Conservation (phyloP, 2,888 invertebrate species). For the Iselma pallidipennis region DNA sequence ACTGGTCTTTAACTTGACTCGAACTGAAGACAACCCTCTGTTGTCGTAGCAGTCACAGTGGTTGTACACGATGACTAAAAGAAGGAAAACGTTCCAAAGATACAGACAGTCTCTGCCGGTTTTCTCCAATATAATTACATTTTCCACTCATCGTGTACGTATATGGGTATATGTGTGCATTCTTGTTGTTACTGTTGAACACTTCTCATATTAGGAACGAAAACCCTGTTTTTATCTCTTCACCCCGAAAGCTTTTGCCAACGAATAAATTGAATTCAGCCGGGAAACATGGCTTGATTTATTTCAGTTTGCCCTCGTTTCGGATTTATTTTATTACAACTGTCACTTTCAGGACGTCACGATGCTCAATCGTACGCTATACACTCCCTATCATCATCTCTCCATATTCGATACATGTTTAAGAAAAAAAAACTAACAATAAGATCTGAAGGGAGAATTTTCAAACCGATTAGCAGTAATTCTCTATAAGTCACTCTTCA, state of each 20-base stretch:
- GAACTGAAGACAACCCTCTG: neutral
- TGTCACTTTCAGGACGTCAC: conserved; percentile 9
- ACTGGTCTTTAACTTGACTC: neutral
- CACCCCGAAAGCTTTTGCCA: conserved; percentile 13
- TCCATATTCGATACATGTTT: too few species aligned
- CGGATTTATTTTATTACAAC: conserved; percentile 6
- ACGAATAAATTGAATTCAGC: conserved; percentile 19
- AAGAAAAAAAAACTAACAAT: too few species aligned
- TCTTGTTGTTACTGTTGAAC: neutral
- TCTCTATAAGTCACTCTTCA: too few species aligned
- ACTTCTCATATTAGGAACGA: neutral
- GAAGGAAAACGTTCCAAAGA: neutral
- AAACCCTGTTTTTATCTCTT: neutral
- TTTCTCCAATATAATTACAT: neutral
- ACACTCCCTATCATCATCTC: too few species aligned
- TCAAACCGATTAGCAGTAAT: too few species aligned
- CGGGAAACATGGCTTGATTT: conserved; percentile 21
- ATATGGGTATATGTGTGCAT: neutral
- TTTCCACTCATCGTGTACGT: neutral
- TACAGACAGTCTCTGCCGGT: neutral
- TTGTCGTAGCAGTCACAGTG: neutral
- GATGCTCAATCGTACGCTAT: neutral
- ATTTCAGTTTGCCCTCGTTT: conserved; percentile 16
- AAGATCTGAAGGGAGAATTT: too few species aligned
- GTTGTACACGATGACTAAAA: neutral